Evolutionary conservation across 2,113 vertebrate genomes (phyloP).

Genomic region (Lamprotornis superbus): DNA sequence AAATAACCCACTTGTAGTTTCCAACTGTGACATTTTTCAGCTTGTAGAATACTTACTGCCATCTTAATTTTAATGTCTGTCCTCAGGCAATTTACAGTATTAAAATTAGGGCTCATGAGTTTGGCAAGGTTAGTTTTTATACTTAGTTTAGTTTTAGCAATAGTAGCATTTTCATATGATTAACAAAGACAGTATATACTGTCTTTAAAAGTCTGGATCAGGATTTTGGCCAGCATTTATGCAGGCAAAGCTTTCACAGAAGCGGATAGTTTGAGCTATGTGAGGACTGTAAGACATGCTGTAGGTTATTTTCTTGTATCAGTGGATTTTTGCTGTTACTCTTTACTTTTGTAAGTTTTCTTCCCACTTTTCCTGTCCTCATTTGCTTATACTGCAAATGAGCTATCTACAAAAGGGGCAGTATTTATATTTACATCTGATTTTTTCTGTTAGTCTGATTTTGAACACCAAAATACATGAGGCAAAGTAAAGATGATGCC

Average conservation of each 20-base stretch:
- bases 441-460: background rate
- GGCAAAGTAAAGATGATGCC: background rate
- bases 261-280: background rate
- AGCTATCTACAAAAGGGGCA: background rate
- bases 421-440: fast-evolving
- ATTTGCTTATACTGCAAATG: background rate
- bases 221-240: background rate
- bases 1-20: background rate
- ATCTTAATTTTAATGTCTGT: background rate
- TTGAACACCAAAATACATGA: background rate
- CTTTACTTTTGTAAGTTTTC: background rate
- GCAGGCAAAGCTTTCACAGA: background rate
- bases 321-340: background rate
- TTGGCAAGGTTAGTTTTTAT: background rate
- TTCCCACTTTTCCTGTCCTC: background rate
- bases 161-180: background rate
- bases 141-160: background rate
- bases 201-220: background rate
- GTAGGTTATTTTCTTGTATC: background rate
- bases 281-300: background rate
- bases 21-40: background rate
- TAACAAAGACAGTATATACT: background rate
- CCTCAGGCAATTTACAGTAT: background rate
- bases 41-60: background rate
- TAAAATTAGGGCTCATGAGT: background rate